These are phyloP conservation scores for Plotosus lineatus DNA, from an alignment of 2,113 vertebrate genomes.

Conservation along the genomic window DNA sequence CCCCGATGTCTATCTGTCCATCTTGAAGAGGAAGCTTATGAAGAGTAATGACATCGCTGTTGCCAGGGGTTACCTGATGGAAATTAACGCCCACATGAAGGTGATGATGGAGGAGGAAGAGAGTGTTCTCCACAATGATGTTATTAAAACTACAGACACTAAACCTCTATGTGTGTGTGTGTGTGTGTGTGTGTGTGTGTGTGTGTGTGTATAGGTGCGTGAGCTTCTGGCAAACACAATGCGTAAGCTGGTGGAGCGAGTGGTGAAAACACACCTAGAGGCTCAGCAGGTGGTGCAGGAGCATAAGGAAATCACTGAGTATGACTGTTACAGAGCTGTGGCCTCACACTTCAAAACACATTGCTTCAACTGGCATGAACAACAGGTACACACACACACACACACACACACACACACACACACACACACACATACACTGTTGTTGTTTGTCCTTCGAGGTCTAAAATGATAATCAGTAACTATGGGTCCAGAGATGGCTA, in stretches of 20 bases:
- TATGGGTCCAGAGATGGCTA: too few species aligned
- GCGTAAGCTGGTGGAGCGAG: conserved; percentile 71
- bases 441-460: too few species aligned
- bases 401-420: conserved; percentile 14
- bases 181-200: conserved; percentile 22
- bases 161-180: background rate
- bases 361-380: conserved; percentile 93
- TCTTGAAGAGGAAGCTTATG: conserved; percentile 91
- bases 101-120: conserved; percentile 60
- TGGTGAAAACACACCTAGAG: conserved; percentile 63
- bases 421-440: too few species aligned
- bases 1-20: conserved; percentile 87
- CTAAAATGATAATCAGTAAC: too few species aligned
- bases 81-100: conserved; percentile 80
- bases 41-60: conserved; percentile 75
- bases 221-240: conserved; percentile 76
- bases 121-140: background rate
- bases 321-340: conserved; percentile 77
- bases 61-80: conserved; percentile 66
- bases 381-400: conserved; percentile 68
- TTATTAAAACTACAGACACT: background rate
- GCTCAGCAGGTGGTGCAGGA: conserved; percentile 67
- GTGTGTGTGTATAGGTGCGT: conserved; percentile 61
- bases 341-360: conserved; percentile 78
- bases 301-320: conserved; percentile 69